Percentiles rank a stretch among this genome's conserved stretches.
Evolutionary conservation across 2,113 vertebrate species (phyloP).

Genomic region (Pelvicachromis taeniatus): DNA sequence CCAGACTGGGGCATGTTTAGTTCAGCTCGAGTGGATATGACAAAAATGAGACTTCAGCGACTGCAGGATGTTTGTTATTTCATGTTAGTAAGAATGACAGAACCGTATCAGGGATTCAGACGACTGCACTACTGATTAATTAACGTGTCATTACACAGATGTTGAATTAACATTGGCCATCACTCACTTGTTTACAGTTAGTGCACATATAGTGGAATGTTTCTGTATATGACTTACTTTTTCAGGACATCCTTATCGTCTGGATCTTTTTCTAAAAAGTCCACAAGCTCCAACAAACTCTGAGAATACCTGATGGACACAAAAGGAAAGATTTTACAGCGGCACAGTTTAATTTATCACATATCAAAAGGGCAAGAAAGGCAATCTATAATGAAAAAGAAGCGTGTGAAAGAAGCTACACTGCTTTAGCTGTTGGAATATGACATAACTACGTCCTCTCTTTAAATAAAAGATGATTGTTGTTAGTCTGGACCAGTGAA

Average conservation of each 20-base stretch:
- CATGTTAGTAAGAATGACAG: not conserved
- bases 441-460: not conserved
- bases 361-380: not conserved
- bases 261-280: constrained; percentile 86
- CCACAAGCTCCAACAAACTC: constrained; percentile 89
- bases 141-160: not conserved
- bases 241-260: constrained; percentile 83
- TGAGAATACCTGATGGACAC: constrained; percentile 76
- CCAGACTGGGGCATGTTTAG: not conserved
- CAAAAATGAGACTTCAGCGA: not conserved
- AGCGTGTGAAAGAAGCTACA: not conserved
- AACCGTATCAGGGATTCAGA: fast-evolving
- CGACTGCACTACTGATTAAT: not conserved
- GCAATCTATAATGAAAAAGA: not conserved
- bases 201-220: not conserved
- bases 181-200: not conserved
- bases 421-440: not conserved
- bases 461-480: not conserved
- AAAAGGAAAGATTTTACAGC: not conserved
- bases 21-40: not conserved
- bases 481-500: not conserved
- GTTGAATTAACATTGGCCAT: not conserved
- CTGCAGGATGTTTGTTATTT: not conserved
- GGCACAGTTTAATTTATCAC: not conserved
- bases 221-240: constrained; percentile 75